These are phyloP conservation scores for Phalacrocorax aristotelis DNA, from an alignment of 2,113 vertebrate genomes.

Conservation along the genomic window DNA sequence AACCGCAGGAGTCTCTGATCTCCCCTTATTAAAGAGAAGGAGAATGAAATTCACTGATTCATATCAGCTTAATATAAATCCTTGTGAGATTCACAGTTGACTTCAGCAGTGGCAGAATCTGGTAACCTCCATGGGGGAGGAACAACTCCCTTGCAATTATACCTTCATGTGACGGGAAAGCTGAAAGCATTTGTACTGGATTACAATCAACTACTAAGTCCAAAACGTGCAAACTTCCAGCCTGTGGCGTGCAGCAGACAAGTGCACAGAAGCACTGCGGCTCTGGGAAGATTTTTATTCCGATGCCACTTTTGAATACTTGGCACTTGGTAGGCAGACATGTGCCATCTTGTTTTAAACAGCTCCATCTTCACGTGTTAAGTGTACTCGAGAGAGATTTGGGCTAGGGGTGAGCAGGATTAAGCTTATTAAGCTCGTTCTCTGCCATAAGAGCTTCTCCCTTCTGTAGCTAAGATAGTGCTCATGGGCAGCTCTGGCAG, in stretches of 20 bases:
- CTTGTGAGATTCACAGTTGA: background rate
- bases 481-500: background rate
- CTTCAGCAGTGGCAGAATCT: background rate
- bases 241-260: background rate
- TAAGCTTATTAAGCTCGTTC: background rate
- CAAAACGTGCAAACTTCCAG: background rate
- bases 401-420: background rate
- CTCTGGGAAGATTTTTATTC: background rate
- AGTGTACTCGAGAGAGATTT: background rate
- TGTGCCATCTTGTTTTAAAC: constrained; percentile 47
- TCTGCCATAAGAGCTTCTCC: background rate
- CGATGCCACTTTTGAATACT: constrained; percentile 33
- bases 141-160: background rate
- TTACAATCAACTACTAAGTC: background rate
- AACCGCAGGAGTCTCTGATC: constrained; percentile 44
- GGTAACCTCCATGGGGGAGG: background rate
- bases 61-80: constrained; percentile 63
- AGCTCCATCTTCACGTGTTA: background rate
- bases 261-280: background rate
- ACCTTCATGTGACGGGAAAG: background rate
- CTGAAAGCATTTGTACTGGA: background rate
- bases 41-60: constrained; percentile 57
- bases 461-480: background rate
- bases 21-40: constrained; percentile 54
- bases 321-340: constrained; percentile 18